These are phyloP conservation scores for Charadrius vociferus DNA, from an alignment of 2,113 vertebrate species.

Conservation along the genomic window DNA sequence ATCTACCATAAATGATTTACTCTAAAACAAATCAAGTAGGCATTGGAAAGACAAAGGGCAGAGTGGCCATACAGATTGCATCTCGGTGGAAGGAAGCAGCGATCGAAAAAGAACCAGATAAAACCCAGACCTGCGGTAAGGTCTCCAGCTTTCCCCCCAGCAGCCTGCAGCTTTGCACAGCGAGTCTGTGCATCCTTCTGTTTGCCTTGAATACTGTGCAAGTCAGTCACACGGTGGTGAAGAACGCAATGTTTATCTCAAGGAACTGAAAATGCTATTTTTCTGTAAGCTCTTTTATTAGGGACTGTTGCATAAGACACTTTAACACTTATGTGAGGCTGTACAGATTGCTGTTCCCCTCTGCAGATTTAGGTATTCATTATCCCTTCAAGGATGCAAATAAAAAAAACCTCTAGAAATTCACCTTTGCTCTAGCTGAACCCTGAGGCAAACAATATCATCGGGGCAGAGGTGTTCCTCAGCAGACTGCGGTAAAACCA, in stretches of 20 bases:
- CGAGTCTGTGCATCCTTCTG: fast-evolving
- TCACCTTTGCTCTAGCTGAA: not conserved
- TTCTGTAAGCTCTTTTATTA: not conserved
- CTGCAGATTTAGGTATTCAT: not conserved
- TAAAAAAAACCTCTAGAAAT: not conserved
- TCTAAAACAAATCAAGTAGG: not conserved
- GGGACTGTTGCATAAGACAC: not conserved
- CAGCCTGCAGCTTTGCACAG: not conserved
- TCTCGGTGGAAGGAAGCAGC: not conserved
- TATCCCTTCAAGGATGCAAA: not conserved
- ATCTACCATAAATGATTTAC: not conserved
- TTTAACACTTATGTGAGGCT: not conserved
- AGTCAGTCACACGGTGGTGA: fast-evolving
- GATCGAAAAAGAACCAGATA: not conserved
- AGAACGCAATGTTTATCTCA: not conserved
- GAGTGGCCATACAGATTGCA: not conserved
- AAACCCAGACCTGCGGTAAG: not conserved
- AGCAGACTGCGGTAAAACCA: not conserved
- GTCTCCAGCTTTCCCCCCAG: not conserved
- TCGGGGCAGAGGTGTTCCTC: not conserved
- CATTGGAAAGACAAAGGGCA: not conserved
- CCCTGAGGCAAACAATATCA: not conserved
- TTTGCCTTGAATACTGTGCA: not conserved
- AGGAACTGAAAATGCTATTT: not conserved
- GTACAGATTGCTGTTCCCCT: not conserved